These are phyloP conservation scores for Quadroppia sp. DNA, from an alignment of 2,888 invertebrate genomes.

Conservation along the genomic window DNA sequence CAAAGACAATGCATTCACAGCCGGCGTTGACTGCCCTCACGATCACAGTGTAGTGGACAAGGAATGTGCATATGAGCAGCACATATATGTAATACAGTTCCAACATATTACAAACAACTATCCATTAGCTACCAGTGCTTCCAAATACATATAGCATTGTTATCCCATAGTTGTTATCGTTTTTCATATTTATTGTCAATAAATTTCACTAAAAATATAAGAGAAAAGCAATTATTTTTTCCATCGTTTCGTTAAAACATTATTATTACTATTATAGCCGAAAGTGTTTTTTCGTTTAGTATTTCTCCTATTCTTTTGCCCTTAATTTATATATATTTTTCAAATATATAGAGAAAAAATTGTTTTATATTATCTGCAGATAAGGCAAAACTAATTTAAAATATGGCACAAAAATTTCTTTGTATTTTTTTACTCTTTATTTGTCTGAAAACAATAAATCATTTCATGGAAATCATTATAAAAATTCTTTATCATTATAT, in stretches of 20 bases:
- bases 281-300: no score
- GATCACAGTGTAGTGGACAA: conserved; percentile 5
- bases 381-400: no score
- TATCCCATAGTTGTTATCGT: background rate
- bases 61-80: background rate
- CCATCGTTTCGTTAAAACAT: background rate
- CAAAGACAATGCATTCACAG: conserved; percentile 76
- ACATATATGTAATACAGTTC: conserved; percentile 11
- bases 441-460: background rate
- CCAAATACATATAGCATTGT: background rate
- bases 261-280: background rate
- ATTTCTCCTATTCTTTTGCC: no score
- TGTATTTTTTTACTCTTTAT: background rate
- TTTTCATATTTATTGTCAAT: conserved; percentile 1
- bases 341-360: no score
- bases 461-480: background rate
- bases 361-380: no score
- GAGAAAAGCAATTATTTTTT: background rate
- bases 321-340: no score
- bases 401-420: no score
- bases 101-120: background rate
- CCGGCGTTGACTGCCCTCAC: conserved; percentile 23
- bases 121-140: conserved; percentile 2
- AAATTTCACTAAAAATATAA: conserved; percentile 2
- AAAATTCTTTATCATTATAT: background rate